Base-by-base conservation (phyloP, 2,888 invertebrate species). In the Coelinius sp. region DNA sequence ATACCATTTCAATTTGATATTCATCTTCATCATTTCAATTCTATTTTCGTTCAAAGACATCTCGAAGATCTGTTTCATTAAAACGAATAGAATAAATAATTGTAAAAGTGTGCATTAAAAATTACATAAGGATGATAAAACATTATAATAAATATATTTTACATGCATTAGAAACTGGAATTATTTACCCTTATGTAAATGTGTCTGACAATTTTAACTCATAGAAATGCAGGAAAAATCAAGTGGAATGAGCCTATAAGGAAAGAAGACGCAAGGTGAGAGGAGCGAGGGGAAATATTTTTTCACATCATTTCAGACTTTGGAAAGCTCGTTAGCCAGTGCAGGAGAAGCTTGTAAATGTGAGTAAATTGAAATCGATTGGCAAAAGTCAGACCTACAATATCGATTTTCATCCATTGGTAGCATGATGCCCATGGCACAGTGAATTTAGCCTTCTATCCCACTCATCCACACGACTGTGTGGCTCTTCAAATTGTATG, bases 321-420 rank as follows among this genome's bases (percentile, higher is more conserved):
- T 86, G 82, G 86, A 86, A 86, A 86, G 86, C 86, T 86, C 86
- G 86, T 86, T 86, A 86, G 83, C 82, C 77, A 35, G 68, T 64
- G 64, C 71, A 73, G 79, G 78, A 82, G 81, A 81, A 82, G 85
- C 84, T 82, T 81, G 80, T 85, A 83, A 86, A 86, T 83, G 84
- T 85, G 83, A 84, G 82, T 85, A 86, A 86, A 86, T 86, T 86
- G 85, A 86, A 86, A 86, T 86, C 85, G 86, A 86, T 86, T 84
- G 8, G 44, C 82, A 71, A 75, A n/a, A 77, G 76, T 71, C 67
- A 63, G 53, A 70, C 65, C 71, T 41, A 65, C 70, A 67, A 75
- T 71, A 77, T 77, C 77, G 76, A 76, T 76, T 76, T 66, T 12
- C 5, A 3, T n/a, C 35, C 35, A 8, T 44, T 8, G 44, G 14